These are phyloP conservation scores for Drosophila sechellia DNA, from an alignment of 1,140 invertebrate genomes.

Conservation along the genomic window DNA sequence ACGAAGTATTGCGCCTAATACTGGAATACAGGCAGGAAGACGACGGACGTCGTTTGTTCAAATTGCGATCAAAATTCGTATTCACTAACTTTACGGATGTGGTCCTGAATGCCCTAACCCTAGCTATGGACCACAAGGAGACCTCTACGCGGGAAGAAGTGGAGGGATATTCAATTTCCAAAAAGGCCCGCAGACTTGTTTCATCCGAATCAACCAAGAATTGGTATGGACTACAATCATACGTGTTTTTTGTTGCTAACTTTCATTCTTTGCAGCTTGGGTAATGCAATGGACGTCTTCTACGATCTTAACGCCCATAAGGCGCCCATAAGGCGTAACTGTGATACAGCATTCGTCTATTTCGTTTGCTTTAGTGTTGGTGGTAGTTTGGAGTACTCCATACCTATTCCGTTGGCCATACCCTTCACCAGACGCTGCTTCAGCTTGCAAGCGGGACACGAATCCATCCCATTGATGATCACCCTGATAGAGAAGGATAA, in stretches of 20 bases:
- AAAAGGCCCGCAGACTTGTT: constrained; percentile 12
- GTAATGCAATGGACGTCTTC: constrained; percentile 58
- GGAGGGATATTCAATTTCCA: constrained; percentile 15
- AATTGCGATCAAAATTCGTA: constrained; percentile 65
- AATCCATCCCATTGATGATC: constrained; percentile 71
- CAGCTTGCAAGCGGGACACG: constrained; percentile 61
- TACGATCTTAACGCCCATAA: constrained; percentile 64
- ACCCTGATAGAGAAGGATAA: constrained; percentile 73
- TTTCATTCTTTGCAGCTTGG: constrained; percentile 35
- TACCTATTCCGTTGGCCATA: constrained; percentile 65
- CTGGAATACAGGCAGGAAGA: constrained; percentile 53
- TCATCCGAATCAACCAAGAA: constrained; percentile 4
- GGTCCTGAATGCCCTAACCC: constrained; percentile 45
- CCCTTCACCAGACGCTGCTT: constrained; percentile 76
- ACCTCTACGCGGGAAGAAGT: constrained; percentile 45
- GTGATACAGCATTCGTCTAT: constrained; percentile 73
- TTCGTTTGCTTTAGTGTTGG: constrained; percentile 65
- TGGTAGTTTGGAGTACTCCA: constrained; percentile 56
- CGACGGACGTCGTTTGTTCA: constrained; percentile 59
- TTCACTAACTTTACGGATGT: constrained; percentile 66
- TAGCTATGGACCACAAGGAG: constrained; percentile 79
- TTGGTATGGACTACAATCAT: constrained; percentile 25
- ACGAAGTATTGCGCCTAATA: constrained; percentile 63
- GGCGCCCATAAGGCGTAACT: constrained; percentile 42
- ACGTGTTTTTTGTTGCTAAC: background rate